Percentiles rank a stretch among this genome's conserved stretches.
Conservation (phyloP, 2,113 vertebrate genomes). For the Vidua chalybeata region DNA sequence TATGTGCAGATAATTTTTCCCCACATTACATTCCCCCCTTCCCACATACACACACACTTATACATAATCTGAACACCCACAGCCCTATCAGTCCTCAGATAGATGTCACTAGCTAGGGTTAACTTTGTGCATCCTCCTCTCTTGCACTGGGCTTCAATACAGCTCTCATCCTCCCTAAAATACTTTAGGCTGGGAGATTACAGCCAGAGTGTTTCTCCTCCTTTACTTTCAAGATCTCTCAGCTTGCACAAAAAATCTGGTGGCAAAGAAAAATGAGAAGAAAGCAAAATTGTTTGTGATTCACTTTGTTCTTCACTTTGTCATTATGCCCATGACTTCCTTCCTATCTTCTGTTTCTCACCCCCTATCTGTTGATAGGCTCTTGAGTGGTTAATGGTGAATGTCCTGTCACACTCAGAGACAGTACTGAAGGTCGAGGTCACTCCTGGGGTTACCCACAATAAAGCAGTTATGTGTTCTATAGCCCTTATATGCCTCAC, state of each 20-base stretch:
- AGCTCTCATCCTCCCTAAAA: background rate
- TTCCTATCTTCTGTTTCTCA: background rate
- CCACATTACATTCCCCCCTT: background rate
- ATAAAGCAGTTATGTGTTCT: background rate
- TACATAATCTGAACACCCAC: background rate
- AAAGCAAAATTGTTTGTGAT: background rate
- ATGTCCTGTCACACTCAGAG: background rate
- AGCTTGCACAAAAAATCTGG: background rate
- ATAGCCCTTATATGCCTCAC: background rate
- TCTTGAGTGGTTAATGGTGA: background rate
- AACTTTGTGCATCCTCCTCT: background rate
- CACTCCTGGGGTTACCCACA: background rate
- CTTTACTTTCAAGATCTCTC: background rate
- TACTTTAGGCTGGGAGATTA: background rate
- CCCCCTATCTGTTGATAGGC: background rate
- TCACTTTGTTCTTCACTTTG: background rate
- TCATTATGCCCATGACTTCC: background rate
- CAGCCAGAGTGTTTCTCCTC: background rate
- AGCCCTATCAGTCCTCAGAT: background rate
- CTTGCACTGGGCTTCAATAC: fast-evolving
- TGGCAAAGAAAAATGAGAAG: background rate
- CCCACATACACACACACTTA: background rate
- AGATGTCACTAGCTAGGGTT: background rate
- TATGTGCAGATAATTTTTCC: background rate
- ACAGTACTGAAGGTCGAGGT: background rate